Percentiles rank a stretch among this genome's conserved stretches.
These are phyloP conservation scores for Dasyornis broadbenti DNA, from an alignment of 2,113 vertebrate species.

Conservation along the genomic window DNA sequence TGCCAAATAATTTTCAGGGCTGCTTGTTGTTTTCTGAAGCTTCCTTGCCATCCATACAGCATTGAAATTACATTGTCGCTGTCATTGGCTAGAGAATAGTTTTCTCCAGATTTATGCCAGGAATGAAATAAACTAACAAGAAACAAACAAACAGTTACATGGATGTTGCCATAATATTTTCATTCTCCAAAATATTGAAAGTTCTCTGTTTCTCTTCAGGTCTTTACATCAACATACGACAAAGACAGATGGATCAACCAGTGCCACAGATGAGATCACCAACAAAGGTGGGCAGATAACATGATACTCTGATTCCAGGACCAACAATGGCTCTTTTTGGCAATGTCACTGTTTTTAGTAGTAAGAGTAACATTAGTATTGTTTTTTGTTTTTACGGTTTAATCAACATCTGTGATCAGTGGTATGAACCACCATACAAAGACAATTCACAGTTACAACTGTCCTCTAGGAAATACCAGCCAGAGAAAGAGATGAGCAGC, in stretches of 20 bases:
- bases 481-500: neutral
- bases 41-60: neutral
- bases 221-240: neutral
- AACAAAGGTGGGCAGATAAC: neutral
- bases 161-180: neutral
- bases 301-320: neutral
- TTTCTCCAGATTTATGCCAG: neutral
- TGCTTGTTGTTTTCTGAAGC: neutral
- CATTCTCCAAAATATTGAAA: neutral
- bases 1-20: neutral
- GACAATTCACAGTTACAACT: neutral
- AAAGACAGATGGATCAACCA: neutral
- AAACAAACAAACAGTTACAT: accelerated
- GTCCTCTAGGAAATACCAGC: neutral
- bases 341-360: accelerated
- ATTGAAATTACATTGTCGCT: neutral
- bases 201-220: neutral
- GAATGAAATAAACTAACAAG: neutral
- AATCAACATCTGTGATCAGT: neutral
- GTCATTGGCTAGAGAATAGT: neutral
- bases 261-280: neutral
- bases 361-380: neutral
- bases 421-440: neutral
- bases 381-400: neutral
- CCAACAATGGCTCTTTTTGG: neutral